Evolutionary conservation across 2,888 invertebrate species (phyloP), one percentile per base, ranked within the genome.

Genomic region (Temnothorax unifasciatus): DNA sequence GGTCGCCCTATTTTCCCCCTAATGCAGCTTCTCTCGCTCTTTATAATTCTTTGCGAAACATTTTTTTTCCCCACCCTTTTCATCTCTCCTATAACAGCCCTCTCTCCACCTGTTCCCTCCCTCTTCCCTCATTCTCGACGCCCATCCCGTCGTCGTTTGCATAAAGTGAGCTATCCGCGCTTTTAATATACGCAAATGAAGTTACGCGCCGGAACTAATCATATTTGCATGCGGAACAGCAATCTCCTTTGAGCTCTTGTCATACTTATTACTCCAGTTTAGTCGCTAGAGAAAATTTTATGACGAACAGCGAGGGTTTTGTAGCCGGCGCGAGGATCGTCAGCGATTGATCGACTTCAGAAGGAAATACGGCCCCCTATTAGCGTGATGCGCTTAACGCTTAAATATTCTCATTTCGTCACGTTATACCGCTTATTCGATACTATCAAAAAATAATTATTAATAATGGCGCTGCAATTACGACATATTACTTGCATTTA

Each of bases 171-270:
- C 91, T 92, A 92, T 92, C 92, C 91, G 85, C 90, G 91, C 91
- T 94, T 94, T 92, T 93, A 93, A 94, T 93, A 91, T 91, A 93
- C 91, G 93, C 92, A 93, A 94, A 94, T 94, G 93, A 94, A 93
- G 93, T 93, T 94, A 93, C 92, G 91, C 91, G 92, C 91, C 92
- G 92, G 92, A 93, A 94, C 94, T 94, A 94, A 94, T 93, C 92
- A 91, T 94, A 94, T 94, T 94, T 94, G 93, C 93, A 94, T 93
- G 92, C 91, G 92, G 88, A 94, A 90, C 91, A 92, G 92, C 93
- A 92, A 93, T 93, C 92, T 93, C 91, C 92, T 94, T 93, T 93
- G 93, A 94, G 89, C 90, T 88, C 89, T 90, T 86, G 89, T 89
- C 88, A 85, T 89, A 92, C 92, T 92, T 92, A 93, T 93, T 92